Evolutionary conservation across 2,888 invertebrate genomes (phyloP), one percentile per base, ranked within the genome.

Genomic region (Onchidella celtica): DNA sequence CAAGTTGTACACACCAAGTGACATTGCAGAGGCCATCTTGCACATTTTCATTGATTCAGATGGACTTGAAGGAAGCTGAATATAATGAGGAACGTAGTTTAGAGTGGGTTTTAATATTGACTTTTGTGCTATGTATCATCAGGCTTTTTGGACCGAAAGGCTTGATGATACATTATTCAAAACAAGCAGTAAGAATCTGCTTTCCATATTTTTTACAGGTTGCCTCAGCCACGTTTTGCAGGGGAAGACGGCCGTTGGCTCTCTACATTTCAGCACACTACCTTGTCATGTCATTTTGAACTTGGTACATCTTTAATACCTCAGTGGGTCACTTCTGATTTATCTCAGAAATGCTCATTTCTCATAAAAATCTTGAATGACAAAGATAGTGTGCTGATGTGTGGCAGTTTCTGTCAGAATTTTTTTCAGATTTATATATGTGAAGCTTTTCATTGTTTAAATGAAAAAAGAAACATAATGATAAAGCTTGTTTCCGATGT

Each of bases 121-220:
- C n/a, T n/a, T n/a, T n/a, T n/a, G n/a, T n/a, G n/a, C n/a, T n/a
- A n/a, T 17, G 14, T 72, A 72, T 73, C 73, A 24, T 4, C 73
- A 36, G 27, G 73, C 29, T 73, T 73, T 73, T 73, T 36, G 11
- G 57, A 36, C 21, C 4, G 75, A 75, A 75, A 75, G 75, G 47
- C 65, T 29, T 40, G 75, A 24, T 47, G 75, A 75, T 75, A 63
- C 40, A 2, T 47, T 65, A 0, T 24, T 74, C 59, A 27, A 3
- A 6, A 38, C 65, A n/a, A 55, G 65, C 38, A 65, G n/a, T 75
- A 75, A 65, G 75, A 36, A 63, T 65, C 29, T 75, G 59, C 66
- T 77, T 77, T 68, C 66, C 68, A 57, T 66, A 27, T 77, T 57
- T 77, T 55, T 77, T 77, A 77, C 77, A 77, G 77, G 77, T 68